These are phyloP conservation scores for Tribolium castaneum DNA, from an alignment of 1,140 invertebrate species.

Conservation along the genomic window DNA sequence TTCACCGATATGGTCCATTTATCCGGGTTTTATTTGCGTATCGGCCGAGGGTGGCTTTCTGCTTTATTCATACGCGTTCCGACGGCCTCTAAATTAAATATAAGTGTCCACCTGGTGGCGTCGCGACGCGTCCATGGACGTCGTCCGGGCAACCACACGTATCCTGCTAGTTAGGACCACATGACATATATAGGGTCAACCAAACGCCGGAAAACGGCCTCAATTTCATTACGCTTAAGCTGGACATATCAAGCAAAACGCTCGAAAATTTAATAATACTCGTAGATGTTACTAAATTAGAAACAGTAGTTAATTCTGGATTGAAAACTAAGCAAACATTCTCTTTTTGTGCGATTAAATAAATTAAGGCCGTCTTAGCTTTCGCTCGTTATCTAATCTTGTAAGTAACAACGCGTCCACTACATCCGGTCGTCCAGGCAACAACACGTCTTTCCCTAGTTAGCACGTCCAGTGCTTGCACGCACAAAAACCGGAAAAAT, in stretches of 20 bases:
- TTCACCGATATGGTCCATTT: slow-evolving; percentile 24
- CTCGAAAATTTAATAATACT: neutral
- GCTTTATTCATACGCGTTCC: neutral
- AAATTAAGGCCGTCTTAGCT: neutral
- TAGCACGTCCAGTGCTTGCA: slow-evolving; percentile 15
- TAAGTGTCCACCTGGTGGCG: slow-evolving; percentile 11
- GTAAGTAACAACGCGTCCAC: neutral
- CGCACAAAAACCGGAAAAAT: slow-evolving; percentile 33
- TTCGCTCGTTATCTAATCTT: neutral
- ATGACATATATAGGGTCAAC: neutral
- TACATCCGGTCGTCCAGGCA: neutral
- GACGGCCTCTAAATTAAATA: slow-evolving; percentile 9
- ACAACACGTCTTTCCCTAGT: slow-evolving; percentile 3
- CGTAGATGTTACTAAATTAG: neutral
- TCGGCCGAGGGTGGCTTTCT: neutral
- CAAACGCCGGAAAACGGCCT: neutral
- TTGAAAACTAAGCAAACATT: neutral
- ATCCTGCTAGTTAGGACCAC: slow-evolving; percentile 7
- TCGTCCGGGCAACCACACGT: slow-evolving; percentile 14
- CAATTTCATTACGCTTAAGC: neutral
- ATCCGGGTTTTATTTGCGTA: slow-evolving; percentile 25
- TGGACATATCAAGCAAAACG: neutral
- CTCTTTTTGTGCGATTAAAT: neutral
- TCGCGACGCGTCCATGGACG: neutral
- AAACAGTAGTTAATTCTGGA: neutral